Conservation (phyloP, 1,140 invertebrate species). For the Bombus ignitus region DNA sequence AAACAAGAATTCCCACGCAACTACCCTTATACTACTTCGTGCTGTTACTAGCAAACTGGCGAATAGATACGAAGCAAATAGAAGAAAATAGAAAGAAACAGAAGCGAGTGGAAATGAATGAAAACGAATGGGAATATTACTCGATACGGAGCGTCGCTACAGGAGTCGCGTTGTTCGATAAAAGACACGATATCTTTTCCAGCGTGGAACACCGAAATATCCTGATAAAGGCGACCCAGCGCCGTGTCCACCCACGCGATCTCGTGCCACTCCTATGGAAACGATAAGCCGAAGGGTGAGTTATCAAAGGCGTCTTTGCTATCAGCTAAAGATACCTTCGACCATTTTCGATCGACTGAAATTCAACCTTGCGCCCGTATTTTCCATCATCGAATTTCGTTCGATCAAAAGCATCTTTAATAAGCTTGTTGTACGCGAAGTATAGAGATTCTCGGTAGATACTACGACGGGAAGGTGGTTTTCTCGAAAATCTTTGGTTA, state of each 20-base stretch:
- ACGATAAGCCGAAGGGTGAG: constrained; percentile 11
- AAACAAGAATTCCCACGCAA: too few relatives aligned
- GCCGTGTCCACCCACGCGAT: background rate
- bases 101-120: background rate
- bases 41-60: too few relatives aligned
- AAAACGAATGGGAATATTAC: background rate
- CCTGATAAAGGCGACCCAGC: background rate
- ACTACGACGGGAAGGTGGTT: background rate
- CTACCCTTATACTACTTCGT: too few relatives aligned
- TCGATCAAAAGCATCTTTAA: too few relatives aligned
- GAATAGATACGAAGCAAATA: background rate
- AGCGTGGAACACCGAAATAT: background rate
- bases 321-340: background rate
- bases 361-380: background rate
- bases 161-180: background rate
- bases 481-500: background rate
- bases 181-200: background rate
- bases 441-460: too few relatives aligned
- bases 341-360: too few relatives aligned
- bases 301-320: background rate
- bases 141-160: background rate
- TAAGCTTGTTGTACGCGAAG: too few relatives aligned
- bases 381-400: background rate
- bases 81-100: background rate
- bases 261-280: background rate